These are phyloP conservation scores for Leptodactylus fuscus DNA, from an alignment of 2,113 vertebrate genomes.

Conservation along the genomic window DNA sequence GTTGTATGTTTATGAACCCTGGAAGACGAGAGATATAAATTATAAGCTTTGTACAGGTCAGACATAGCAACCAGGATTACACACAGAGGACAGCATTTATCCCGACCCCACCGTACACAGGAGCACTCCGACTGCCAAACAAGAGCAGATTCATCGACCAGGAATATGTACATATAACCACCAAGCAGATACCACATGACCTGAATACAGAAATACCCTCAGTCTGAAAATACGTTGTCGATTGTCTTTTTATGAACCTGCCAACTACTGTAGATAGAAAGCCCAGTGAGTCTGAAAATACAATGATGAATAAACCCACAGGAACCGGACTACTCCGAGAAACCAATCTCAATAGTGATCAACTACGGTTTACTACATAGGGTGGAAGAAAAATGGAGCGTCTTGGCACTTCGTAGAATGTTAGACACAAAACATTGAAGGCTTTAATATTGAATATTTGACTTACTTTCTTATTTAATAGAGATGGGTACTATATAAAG, in stretches of 20 bases:
- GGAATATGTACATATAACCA: constrained; percentile 8
- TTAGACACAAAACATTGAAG: too few species aligned
- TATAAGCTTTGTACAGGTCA: background rate
- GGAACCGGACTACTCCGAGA: background rate
- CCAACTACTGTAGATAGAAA: constrained; percentile 7
- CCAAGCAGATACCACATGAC: background rate
- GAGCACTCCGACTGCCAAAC: background rate
- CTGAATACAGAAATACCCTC: background rate
- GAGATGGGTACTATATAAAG: too few species aligned
- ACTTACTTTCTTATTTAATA: too few species aligned
- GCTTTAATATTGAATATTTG: too few species aligned
- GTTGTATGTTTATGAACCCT: constrained; percentile 10
- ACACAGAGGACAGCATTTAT: constrained; percentile 8
- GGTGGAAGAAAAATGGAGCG: background rate
- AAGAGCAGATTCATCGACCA: constrained; percentile 8
- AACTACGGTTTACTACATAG: background rate
- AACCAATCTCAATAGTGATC: background rate
- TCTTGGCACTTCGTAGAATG: background rate
- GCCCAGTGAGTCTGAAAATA: background rate
- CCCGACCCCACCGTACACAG: background rate
- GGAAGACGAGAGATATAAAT: background rate
- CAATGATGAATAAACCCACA: background rate
- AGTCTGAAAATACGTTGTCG: background rate
- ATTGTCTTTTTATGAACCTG: background rate
- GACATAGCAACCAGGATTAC: background rate